These are phyloP conservation scores for Sebastes reedi DNA, from an alignment of 2,797 vertebrate species.

Conservation along the genomic window DNA sequence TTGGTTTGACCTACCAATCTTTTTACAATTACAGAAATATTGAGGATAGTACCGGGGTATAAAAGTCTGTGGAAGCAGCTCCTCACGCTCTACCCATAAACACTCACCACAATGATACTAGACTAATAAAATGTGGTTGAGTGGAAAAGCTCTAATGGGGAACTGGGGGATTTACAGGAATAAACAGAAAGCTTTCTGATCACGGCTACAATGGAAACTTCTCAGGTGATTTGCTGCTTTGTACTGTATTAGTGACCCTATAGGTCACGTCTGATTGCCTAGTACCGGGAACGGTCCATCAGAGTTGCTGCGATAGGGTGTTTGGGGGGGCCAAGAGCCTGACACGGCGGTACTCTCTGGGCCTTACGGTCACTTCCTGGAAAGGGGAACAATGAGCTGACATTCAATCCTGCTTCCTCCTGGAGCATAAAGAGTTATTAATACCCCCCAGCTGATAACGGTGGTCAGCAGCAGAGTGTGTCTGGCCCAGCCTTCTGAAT, in stretches of 20 bases:
- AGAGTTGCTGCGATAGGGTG: conserved; percentile 15
- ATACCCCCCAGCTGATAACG: conserved; percentile 59
- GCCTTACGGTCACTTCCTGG: conserved; percentile 64
- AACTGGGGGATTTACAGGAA: conserved; percentile 51
- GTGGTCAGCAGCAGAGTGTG: conserved; percentile 30
- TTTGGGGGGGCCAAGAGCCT: conserved; percentile 28
- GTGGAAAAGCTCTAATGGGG: conserved; percentile 56
- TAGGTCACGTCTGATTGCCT: conserved; percentile 53
- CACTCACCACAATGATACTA: conserved; percentile 39
- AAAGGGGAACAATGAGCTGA: conserved; percentile 73
- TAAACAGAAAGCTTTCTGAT: conserved; percentile 57
- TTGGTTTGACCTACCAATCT: not conserved
- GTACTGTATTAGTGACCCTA: conserved; percentile 30
- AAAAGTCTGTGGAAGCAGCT: conserved; percentile 38
- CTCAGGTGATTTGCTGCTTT: conserved; percentile 54
- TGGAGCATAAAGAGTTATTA: conserved; percentile 70
- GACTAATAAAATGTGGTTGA: conserved; percentile 61
- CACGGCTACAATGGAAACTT: conserved; percentile 57
- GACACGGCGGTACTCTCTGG: conserved; percentile 33
- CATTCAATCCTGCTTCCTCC: conserved; percentile 64
- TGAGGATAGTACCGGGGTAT: not conserved
- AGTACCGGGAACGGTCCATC: conserved; percentile 43
- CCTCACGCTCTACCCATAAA: conserved; percentile 49
- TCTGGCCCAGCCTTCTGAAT: conserved; percentile 32
- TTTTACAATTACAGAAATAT: conserved; percentile 6